Evolutionary conservation across 2,113 vertebrate species (phyloP).

Genomic region (rabbit (Oryctolagus cuniculus)): DNA sequence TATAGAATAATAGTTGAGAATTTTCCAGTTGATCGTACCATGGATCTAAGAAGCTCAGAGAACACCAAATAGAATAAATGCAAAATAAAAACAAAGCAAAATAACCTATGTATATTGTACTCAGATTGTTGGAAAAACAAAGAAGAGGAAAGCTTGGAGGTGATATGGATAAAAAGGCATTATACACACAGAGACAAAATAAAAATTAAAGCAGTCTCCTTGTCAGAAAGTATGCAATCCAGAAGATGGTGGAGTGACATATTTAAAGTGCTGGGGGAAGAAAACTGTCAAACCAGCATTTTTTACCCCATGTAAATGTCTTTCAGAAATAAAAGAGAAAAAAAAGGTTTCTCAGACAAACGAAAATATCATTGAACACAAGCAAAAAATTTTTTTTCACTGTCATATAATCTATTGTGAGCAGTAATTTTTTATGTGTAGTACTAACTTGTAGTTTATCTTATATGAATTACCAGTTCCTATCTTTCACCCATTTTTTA

Average conservation of each 20-base stretch:
- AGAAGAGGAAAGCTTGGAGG: slow-evolving; percentile 8
- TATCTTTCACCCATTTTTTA: slow-evolving; percentile 17
- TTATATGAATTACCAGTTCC: slow-evolving; percentile 22
- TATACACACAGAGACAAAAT: slow-evolving; percentile 6
- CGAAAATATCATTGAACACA: neutral
- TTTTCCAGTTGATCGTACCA: neutral
- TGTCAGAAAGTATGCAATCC: slow-evolving; percentile 1
- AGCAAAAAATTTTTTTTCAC: neutral
- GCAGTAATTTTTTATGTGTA: neutral
- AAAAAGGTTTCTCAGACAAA: neutral
- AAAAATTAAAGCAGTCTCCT: slow-evolving; percentile 13
- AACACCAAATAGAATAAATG: neutral
- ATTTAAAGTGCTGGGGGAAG: neutral
- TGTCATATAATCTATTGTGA: neutral
- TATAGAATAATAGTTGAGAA: neutral
- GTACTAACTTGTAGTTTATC: neutral
- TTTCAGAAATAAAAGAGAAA: neutral
- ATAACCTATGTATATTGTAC: neutral
- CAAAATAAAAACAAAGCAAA: neutral
- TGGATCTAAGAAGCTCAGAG: neutral
- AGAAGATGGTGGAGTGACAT: slow-evolving; percentile 10
- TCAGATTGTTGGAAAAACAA: neutral
- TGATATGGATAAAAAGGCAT: neutral
- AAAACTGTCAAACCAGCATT: neutral
- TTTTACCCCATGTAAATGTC: neutral